Base-by-base conservation (phyloP, 2,113 vertebrate genomes). In the Rhagologus leucostigma region DNA sequence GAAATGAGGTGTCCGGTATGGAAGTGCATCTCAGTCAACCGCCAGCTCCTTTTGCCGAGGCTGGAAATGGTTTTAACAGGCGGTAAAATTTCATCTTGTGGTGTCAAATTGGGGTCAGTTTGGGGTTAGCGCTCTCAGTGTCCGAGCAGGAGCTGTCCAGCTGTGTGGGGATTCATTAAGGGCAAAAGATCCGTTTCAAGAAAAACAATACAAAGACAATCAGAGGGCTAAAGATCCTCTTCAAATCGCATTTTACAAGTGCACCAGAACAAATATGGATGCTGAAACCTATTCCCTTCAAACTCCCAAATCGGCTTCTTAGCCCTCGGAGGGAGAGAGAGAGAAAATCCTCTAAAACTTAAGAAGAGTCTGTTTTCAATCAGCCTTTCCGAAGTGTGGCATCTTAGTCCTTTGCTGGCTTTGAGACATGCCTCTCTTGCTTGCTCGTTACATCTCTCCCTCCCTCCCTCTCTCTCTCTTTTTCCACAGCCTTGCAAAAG, bases 61-160 rank as follows among this genome's bases (percentile, higher is more conserved):
- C 98, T 98, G 98, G 97, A 99, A 98, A 99, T 98, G 99, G 98
- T 99, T 99, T 99, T 99, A 99, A 98, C 99, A 98, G 99, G 98
- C 98, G 98, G 98, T 99, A 99, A 98, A 98, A 98, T 99, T 99
- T 99, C 99, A 99, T 99, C 99, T 98, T 98, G 98, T 98, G 98
- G 99, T 99, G 99, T 99, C 99, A 99, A 98, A 99, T 99, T 98
- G 99, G 98, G 99, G 99, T 99, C 99, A 99, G 98, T 98, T 98
- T 98, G 98, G 99, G 99, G 99, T 99, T 99, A 99, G 99, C 98
- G 98, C 99, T 99, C 99, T 99, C 99, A 98, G 98, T 99, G 99
- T 99, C 99, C 98, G 97, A 98, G 98, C 98, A 98, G 99, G 99
- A 99, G 99, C 98, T 98, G 98, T 98, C 99, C 99, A 99, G 99